Evolutionary conservation across 1,140 invertebrate genomes (phyloP).

Genomic region (Gryllus bimaculatus): DNA sequence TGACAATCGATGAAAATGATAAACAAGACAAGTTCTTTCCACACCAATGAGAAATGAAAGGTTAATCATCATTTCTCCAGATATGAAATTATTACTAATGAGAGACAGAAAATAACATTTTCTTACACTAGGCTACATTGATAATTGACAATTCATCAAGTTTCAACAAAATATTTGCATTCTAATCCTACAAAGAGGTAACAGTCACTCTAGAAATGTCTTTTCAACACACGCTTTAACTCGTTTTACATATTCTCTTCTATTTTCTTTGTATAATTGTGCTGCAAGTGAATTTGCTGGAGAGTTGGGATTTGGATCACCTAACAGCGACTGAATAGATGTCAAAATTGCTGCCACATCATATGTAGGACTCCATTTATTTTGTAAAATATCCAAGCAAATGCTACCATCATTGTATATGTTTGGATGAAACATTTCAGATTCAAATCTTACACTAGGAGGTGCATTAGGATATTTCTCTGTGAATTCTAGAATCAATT

Average conservation of each 20-base stretch:
- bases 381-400: conserved; percentile 98
- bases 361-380: conserved; percentile 99
- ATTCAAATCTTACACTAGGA: conserved; percentile 96
- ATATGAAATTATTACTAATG: too few relatives aligned
- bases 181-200: not conserved
- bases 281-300: conserved; percentile 94
- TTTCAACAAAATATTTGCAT: not conserved
- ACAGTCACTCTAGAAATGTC: conserved; percentile 62
- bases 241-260: conserved; percentile 91
- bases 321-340: conserved; percentile 80
- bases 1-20: too few relatives aligned
- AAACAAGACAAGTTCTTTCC: too few relatives aligned
- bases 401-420: conserved; percentile 99
- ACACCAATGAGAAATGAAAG: too few relatives aligned
- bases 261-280: conserved; percentile 91
- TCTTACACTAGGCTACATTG: not conserved
- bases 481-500: conserved; percentile 98
- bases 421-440: conserved; percentile 99
- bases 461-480: conserved; percentile 99
- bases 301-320: conserved; percentile 94
- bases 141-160: conserved; percentile 8
- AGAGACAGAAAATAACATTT: too few relatives aligned
- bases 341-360: conserved; percentile 99
- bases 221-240: conserved; percentile 95
- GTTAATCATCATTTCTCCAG: too few relatives aligned